Percentiles rank a stretch among this genome's conserved stretches.
phyloP scores from a whole-genome alignment of 1,140 invertebrate genomes.

The Panagrolaimus sp. region DNA sequence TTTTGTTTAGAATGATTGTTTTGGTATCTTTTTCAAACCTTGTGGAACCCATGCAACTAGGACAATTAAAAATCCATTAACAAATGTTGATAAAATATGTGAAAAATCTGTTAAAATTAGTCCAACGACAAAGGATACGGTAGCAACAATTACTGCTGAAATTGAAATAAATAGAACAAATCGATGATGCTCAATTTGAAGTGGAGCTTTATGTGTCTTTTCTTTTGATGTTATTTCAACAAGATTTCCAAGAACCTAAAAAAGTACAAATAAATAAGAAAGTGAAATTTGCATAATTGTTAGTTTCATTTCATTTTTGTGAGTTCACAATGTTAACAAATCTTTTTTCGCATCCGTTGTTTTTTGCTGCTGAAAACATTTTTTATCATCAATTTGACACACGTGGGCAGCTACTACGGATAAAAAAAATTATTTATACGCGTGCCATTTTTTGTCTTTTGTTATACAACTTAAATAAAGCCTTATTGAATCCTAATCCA shows the following conservation, averaged over 20 bases:
- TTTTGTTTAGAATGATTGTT: neutral
- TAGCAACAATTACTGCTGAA: slow-evolving; percentile 30
- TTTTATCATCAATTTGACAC: no score
- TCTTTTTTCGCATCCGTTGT: no score
- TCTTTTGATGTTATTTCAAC: slow-evolving; percentile 32
- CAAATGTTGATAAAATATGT: slow-evolving; percentile 33
- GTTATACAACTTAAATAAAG: no score
- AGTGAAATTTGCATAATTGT: no score
- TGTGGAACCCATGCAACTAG: slow-evolving; percentile 36
- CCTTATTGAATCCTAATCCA: no score
- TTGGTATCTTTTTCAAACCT: slow-evolving; percentile 20
- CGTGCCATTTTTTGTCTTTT: no score
- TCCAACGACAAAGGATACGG: slow-evolving; percentile 38
- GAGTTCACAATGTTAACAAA: no score
- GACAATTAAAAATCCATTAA: slow-evolving; percentile 44
- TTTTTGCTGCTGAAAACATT: no score
- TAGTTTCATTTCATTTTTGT: no score
- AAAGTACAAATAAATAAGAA: neutral
- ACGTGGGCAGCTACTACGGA: no score
- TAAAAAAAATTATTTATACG: no score
- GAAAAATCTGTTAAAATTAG: slow-evolving; percentile 24
- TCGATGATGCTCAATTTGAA: slow-evolving; percentile 30
- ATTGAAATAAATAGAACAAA: slow-evolving; percentile 39
- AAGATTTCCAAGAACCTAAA: slow-evolving; percentile 33
- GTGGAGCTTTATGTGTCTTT: slow-evolving; percentile 25